Evolutionary conservation across 2,888 invertebrate species (phyloP).

Genomic region (Lomographa bimaculata): DNA sequence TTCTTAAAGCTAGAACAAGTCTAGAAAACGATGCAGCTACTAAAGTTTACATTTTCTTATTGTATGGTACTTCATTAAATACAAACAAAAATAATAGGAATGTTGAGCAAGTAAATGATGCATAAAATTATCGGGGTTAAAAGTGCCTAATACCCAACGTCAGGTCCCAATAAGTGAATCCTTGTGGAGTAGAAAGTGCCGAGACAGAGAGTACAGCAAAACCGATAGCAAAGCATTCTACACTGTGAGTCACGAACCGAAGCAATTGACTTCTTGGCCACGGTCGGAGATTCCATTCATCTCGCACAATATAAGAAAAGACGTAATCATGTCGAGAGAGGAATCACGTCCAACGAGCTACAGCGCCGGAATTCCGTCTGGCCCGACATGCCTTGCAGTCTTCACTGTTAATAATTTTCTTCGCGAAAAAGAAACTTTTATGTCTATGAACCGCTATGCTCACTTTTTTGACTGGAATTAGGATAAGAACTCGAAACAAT

Average conservation of each 20-base stretch:
- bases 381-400: conserved; percentile 55
- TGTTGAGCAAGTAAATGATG: too few species aligned
- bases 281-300: conserved; percentile 60
- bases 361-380: conserved; percentile 76
- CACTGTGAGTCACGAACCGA: conserved; percentile 53
- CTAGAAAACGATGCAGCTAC: too few species aligned
- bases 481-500: conserved; percentile 44
- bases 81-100: too few species aligned
- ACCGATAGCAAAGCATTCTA: conserved; percentile 37
- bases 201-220: conserved; percentile 14
- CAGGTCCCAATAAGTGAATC: conserved; percentile 5
- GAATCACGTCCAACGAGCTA: conserved; percentile 74
- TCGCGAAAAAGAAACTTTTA: conserved; percentile 46
- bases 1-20: too few species aligned
- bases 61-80: too few species aligned
- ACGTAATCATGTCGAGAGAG: conserved; percentile 72
- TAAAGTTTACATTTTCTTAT: too few species aligned
- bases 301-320: conserved; percentile 74
- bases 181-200: conserved; percentile 1
- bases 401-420: conserved; percentile 59
- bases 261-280: conserved; percentile 65
- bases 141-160: too few species aligned
- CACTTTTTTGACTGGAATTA: conserved; percentile 49
- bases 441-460: conserved; percentile 47
- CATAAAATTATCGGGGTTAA: too few species aligned